Conservation (phyloP, 2,888 invertebrate genomes). For the Dendrolimus pini region DNA sequence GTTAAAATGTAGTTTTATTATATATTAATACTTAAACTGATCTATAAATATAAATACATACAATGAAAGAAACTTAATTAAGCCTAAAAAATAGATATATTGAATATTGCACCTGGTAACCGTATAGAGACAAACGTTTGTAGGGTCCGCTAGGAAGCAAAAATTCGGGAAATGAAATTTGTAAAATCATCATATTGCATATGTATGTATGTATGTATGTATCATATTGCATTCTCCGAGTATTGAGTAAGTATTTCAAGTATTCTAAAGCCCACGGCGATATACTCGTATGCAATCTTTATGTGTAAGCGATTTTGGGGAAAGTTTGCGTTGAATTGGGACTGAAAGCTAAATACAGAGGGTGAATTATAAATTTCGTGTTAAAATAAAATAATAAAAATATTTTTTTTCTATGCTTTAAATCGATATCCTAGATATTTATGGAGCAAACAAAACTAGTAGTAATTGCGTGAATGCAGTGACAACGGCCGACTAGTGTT, state of each 20-base stretch:
- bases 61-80: no score
- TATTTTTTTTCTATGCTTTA: no score
- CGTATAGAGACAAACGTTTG: constrained; percentile 15
- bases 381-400: background rate
- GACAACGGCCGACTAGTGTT: no score
- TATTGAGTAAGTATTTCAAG: constrained; percentile 52
- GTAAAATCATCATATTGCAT: constrained; percentile 57
- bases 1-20: no score
- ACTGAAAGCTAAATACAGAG: constrained; percentile 28
- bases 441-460: no score
- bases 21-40: no score
- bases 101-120: background rate
- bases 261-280: constrained; percentile 50
- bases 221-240: constrained; percentile 58
- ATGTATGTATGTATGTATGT: no score
- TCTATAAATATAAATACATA: no score
- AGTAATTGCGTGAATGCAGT: no score
- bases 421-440: no score
- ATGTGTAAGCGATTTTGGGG: no score
- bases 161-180: constrained; percentile 50
- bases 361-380: constrained; percentile 30
- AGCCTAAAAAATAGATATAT: no score
- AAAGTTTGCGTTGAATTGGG: background rate
- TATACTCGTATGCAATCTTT: constrained; percentile 10
- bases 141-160: constrained; percentile 40